These are phyloP conservation scores for Campaea margaritaria DNA, from an alignment of 2,888 invertebrate species.

Conservation along the genomic window DNA sequence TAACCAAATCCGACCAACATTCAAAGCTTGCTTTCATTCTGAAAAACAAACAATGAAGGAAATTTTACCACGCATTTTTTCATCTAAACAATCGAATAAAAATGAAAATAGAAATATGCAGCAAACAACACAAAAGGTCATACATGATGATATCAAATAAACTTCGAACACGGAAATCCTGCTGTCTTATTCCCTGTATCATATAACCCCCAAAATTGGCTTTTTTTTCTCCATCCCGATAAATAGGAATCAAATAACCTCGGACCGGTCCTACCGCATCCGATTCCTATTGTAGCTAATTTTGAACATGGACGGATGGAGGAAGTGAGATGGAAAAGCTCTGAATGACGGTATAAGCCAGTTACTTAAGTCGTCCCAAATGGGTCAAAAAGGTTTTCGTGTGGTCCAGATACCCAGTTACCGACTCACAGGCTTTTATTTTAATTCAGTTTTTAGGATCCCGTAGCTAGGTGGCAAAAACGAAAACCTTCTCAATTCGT, in stretches of 20 bases:
- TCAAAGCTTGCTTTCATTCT: not conserved
- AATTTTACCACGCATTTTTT: too few relatives aligned
- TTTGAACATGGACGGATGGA: constrained; percentile 44
- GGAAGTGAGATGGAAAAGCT: constrained; percentile 51
- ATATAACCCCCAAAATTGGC: constrained; percentile 38
- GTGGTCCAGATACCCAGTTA: not conserved
- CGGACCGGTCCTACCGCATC: constrained; percentile 42
- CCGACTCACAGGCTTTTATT: not conserved
- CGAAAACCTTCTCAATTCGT: not conserved
- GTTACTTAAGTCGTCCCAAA: constrained; percentile 30
- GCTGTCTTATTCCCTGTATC: constrained; percentile 35
- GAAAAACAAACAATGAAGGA: too few relatives aligned
- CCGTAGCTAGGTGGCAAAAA: not conserved
- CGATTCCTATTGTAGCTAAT: constrained; percentile 52
- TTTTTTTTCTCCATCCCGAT: constrained; percentile 40
- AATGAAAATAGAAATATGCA: constrained; percentile 10
- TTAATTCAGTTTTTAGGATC: too few relatives aligned
- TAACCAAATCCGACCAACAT: not conserved
- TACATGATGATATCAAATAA: constrained; percentile 12
- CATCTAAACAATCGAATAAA: not conserved
- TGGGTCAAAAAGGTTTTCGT: not conserved
- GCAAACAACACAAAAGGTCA: constrained; percentile 7
- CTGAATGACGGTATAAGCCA: constrained; percentile 15
- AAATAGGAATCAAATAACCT: constrained; percentile 46
- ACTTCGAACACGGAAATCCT: constrained; percentile 10